These are phyloP conservation scores for Saimiri boliviensis DNA, from an alignment of 2,113 vertebrate species.

Conservation along the genomic window DNA sequence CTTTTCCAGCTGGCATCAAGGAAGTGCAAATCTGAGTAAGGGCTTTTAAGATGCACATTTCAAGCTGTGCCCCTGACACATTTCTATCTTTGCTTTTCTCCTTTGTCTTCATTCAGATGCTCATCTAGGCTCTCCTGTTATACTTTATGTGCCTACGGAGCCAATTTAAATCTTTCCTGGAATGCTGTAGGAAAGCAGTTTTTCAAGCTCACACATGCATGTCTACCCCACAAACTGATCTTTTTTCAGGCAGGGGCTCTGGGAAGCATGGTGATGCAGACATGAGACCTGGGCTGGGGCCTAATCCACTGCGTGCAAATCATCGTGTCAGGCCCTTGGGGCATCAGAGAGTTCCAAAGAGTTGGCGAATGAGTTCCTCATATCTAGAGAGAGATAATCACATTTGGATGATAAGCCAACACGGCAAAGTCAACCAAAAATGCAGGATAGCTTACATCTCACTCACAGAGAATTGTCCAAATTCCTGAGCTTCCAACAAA, in stretches of 20 bases:
- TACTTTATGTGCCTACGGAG: neutral
- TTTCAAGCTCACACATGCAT: accelerated
- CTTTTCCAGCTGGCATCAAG: neutral
- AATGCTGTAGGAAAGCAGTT: neutral
- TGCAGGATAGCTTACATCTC: accelerated
- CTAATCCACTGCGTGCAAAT: neutral
- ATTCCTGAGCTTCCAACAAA: neutral
- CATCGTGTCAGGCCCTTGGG: neutral
- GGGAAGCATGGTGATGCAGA: neutral
- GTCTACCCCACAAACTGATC: neutral
- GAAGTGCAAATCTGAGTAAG: neutral
- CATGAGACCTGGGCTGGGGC: neutral
- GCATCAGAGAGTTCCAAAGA: neutral
- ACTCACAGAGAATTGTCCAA: neutral
- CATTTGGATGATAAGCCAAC: neutral
- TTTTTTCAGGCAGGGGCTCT: neutral
- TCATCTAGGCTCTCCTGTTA: neutral
- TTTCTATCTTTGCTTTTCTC: neutral
- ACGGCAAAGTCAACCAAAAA: neutral
- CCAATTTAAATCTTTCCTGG: neutral
- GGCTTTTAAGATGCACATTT: neutral
- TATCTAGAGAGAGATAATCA: neutral
- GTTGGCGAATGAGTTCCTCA: too few relatives aligned
- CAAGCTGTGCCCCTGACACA: accelerated
- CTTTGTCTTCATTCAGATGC: neutral